These are phyloP conservation scores for Danio albolineatus DNA, from an alignment of 2,797 vertebrate genomes.

Conservation along the genomic window DNA sequence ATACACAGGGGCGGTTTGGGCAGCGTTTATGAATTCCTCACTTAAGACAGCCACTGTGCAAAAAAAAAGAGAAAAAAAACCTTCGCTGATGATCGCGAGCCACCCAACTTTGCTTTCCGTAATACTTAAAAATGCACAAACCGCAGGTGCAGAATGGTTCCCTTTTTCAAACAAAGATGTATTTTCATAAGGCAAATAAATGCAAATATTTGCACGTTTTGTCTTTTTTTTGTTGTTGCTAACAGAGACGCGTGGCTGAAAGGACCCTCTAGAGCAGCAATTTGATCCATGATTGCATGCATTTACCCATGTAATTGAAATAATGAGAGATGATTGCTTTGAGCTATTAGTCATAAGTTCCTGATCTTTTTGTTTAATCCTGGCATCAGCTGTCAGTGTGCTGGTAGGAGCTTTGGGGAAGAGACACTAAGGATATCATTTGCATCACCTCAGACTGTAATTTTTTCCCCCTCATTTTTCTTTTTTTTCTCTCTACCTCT, in stretches of 20 bases:
- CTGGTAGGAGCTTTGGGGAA: constrained; percentile 89
- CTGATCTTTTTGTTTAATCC: constrained; percentile 97
- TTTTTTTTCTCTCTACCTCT: constrained; percentile 71
- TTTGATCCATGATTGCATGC: constrained; percentile 96
- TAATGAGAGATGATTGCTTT: constrained; percentile 97
- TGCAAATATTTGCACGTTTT: constrained; percentile 94
- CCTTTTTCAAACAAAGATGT: constrained; percentile 89
- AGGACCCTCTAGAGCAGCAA: constrained; percentile 92
- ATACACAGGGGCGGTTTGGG: constrained; percentile 83
- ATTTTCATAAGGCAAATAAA: constrained; percentile 89
- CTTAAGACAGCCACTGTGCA: constrained; percentile 81
- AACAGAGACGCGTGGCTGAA: constrained; percentile 90
- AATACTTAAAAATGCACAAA: constrained; percentile 68
- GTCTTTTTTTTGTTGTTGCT: constrained; percentile 74
- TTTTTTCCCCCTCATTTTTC: constrained; percentile 81
- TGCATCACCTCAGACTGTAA: constrained; percentile 94
- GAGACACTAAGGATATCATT: constrained; percentile 94
- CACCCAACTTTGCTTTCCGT: constrained; percentile 27
- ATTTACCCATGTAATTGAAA: constrained; percentile 97
- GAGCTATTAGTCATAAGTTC: constrained; percentile 97
- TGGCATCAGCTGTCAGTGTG: constrained; percentile 94
- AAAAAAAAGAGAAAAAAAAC: constrained; percentile 70
- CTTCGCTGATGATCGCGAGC: constrained; percentile 15
- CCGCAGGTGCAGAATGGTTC: constrained; percentile 80
- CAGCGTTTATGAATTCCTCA: constrained; percentile 85